Base-by-base conservation (phyloP, 2,113 vertebrate genomes). In the Corythornis cristatus region DNA sequence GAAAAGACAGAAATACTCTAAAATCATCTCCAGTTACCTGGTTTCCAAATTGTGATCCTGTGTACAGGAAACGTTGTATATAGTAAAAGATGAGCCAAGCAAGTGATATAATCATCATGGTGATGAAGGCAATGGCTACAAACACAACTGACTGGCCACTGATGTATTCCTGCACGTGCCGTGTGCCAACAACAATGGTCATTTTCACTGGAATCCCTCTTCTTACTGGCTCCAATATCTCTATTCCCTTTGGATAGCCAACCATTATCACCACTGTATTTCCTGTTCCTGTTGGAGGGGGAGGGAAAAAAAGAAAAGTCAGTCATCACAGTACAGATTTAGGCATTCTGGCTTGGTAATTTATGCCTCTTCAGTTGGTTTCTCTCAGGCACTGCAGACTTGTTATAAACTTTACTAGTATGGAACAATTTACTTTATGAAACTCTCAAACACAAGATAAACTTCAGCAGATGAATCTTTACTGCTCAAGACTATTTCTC, bases 71-170 rank as follows among this genome's bases (percentile, higher is more conserved):
- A 73, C 98, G 97, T n/a, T 98, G 98, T 83, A 98, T 97, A 25
- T 98, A 98, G 95, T 98, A 98, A 95, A 98, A 98, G 90, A 98
- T 97, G 19, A 98, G 97, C 97, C 98, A 98, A 26, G 98, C 98
- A 6, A 98, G 94, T 0, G 98, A 98, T 77, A 98, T 98, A 50
- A 98, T 98, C 98, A 98, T 98, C 98, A 98, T 98, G 62, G 97
- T 98, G 96, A 98, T 98, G 87, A 98, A 98, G 42, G 98, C 98
- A 2, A 98, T 98, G 84, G 98, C 97, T 64, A 98, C 98, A 87
- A 98, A 98, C 78, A 98, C 98, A 84, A 98, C 98, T 2, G 98
- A 98, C 72, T 98, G 98, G 26, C 97, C 96, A 17, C 95, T 98
- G 45, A 98, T 97, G 53, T 97, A 98, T 56, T 98, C 98, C 40